Percentiles rank a stretch among this genome's conserved stretches.
Conservation (phyloP, 2,888 invertebrate genomes). For the Papilio protenor region DNA sequence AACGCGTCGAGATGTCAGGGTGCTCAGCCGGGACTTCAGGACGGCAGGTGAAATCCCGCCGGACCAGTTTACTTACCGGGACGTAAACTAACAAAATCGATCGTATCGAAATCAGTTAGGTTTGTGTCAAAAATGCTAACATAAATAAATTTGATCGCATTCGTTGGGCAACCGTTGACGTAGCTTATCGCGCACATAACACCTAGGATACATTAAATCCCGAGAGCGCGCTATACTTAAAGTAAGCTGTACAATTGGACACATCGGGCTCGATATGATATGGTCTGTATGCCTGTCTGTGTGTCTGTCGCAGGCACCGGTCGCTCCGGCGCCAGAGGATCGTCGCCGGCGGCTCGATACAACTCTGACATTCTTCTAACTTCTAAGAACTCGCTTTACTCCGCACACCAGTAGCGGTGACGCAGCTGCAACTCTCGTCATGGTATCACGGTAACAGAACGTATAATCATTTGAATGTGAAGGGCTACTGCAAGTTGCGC, state of each 20-base stretch:
- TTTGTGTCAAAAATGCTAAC: neutral
- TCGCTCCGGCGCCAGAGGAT: too few relatives aligned
- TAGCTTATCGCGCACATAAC: neutral
- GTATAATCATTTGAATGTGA: neutral
- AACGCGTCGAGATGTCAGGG: too few relatives aligned
- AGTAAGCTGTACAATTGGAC: neutral
- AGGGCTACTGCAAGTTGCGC: neutral
- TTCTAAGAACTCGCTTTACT: neutral
- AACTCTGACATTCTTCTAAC: neutral
- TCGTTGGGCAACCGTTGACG: constrained; percentile 6
- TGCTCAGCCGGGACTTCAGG: too few relatives aligned
- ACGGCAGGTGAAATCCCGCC: too few relatives aligned
- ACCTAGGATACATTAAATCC: neutral
- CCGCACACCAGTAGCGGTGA: neutral
- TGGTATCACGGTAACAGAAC: neutral
- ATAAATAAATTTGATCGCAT: neutral
- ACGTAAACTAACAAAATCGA: too few relatives aligned
- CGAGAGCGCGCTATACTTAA: too few relatives aligned
- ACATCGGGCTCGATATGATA: neutral
- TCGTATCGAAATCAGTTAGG: too few relatives aligned
- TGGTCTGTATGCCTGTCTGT: too few relatives aligned
- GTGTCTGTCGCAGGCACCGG: too few relatives aligned
- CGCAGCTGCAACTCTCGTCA: neutral
- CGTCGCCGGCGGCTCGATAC: too few relatives aligned
- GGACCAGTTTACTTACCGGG: too few relatives aligned